Conservation (phyloP, 2,113 vertebrate genomes). For the Xenus cinereus region DNA sequence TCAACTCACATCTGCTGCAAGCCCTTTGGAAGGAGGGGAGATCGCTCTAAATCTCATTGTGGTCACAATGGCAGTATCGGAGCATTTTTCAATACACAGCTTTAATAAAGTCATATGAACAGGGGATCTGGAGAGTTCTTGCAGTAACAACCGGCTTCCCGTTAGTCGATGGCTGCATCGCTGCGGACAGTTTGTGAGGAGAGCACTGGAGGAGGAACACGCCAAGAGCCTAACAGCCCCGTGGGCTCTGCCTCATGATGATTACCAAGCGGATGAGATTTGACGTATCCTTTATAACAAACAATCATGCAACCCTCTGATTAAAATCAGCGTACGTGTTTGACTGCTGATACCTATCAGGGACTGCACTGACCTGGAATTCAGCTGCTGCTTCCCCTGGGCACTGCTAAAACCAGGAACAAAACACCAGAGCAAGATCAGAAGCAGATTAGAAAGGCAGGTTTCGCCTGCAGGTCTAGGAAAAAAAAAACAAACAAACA, state of each 20-base stretch:
- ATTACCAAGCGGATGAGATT: neutral
- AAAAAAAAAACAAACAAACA: neutral
- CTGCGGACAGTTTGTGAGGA: neutral
- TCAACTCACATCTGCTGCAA: fast-evolving
- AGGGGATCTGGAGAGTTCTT: neutral
- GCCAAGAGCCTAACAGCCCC: neutral
- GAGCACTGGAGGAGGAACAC: neutral
- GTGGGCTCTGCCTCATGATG: neutral
- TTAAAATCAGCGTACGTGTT: neutral
- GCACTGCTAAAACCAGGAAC: neutral
- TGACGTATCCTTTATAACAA: neutral
- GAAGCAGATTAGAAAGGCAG: neutral
- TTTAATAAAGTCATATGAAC: neutral
- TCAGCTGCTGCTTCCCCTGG: neutral
- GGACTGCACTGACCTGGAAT: neutral
- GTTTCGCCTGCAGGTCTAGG: neutral
- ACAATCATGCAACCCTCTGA: neutral
- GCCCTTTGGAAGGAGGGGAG: neutral
- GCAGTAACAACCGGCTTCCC: neutral
- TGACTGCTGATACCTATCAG: neutral
- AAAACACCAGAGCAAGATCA: neutral
- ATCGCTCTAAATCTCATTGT: neutral
- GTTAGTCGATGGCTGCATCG: neutral
- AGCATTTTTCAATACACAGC: neutral
- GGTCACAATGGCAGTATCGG: neutral